Percentiles rank a stretch among this genome's conserved stretches.
phyloP scores from a whole-genome alignment of 2,797 vertebrate genomes.

The Syndactyla subalaris region DNA sequence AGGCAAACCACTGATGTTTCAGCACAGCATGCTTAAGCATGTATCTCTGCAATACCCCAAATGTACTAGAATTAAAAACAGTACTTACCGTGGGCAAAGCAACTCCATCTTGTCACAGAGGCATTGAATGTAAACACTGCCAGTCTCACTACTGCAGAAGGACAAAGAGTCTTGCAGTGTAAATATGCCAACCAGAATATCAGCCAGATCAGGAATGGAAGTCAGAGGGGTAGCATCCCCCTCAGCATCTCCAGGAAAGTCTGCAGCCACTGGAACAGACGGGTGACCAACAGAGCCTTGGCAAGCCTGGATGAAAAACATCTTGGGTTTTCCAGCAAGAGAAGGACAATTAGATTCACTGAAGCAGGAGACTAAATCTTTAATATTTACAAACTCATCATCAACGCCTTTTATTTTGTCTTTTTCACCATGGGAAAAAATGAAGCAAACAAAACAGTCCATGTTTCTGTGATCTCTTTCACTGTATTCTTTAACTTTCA shows the following conservation, averaged over 20 bases:
- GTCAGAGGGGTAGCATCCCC: not conserved
- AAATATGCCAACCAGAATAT: constrained; percentile 47
- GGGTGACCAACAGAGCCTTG: constrained; percentile 28
- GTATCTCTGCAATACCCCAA: not conserved
- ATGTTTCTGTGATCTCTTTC: constrained; percentile 50
- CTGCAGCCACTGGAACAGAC: constrained; percentile 5
- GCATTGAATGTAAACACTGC: constrained; percentile 48
- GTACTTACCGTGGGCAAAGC: constrained; percentile 50
- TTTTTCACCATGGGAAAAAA: constrained; percentile 62
- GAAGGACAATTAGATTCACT: constrained; percentile 53
- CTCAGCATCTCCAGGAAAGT: not conserved
- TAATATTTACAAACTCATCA: not conserved
- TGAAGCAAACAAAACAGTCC: constrained; percentile 69
- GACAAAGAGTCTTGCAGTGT: constrained; percentile 46
- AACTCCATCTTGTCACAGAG: constrained; percentile 45
- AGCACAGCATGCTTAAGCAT: not conserved
- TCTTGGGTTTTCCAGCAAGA: constrained; percentile 68
- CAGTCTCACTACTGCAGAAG: not conserved
- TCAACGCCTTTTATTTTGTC: constrained; percentile 40
- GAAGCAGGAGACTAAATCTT: constrained; percentile 41
- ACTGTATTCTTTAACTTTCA: constrained; percentile 39
- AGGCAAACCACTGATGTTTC: not conserved
- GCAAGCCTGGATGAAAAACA: constrained; percentile 72
- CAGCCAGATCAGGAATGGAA: constrained; percentile 46
- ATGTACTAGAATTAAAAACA: not conserved